Base-by-base conservation (phyloP, 92 coral and sea anemone genomes). In the Porites cylindrica region DNA sequence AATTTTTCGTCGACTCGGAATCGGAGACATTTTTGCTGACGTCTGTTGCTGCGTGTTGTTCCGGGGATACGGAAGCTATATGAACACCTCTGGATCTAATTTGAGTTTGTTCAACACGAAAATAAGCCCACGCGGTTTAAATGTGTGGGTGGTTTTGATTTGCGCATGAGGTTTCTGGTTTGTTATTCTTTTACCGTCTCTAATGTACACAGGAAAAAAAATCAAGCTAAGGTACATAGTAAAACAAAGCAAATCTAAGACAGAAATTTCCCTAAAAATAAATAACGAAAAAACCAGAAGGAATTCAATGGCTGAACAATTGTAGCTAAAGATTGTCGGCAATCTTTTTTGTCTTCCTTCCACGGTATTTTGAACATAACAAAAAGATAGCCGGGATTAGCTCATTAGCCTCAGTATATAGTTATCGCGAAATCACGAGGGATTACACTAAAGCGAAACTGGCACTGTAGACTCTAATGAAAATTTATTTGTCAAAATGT, bases 81-180 rank as follows among this genome's bases (percentile, higher is more conserved):
- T 5, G 12, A 4, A 3, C 68, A 64, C 24, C 82, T 43, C 52
- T 19, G 32, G 50, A 21, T 66, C 84, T 66, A 80, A 10, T 26
- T 58, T 72, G 77, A 32, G 86, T 7, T 81, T 70, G 58, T 56
- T 82, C 59, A 38, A 70, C 68, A 70, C 43, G 3, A 70, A 43
- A 70, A 14, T n/a, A 56, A 12, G 11, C 59, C 67, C 43, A 38
- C 38, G 85, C 26, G 29, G n/a, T 54, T 10, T 10, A 24, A 20
- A 18, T 11, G 14, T 43, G 86, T 70, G 86, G 86, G 86, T 24
- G 78, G 65, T 70, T 38, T 72, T 81, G 85, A 51, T 80, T 1
- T 24, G 23, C 21, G 60, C 8, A 7, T 4, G 50, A 0, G 16
- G 47, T 38, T 38, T 38, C 47, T 38, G 47, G 47, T 4, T 38